Percentiles rank a stretch among this genome's conserved stretches.
These are phyloP conservation scores for Struthio camelus DNA, from an alignment of 2,113 vertebrate genomes.

Conservation along the genomic window DNA sequence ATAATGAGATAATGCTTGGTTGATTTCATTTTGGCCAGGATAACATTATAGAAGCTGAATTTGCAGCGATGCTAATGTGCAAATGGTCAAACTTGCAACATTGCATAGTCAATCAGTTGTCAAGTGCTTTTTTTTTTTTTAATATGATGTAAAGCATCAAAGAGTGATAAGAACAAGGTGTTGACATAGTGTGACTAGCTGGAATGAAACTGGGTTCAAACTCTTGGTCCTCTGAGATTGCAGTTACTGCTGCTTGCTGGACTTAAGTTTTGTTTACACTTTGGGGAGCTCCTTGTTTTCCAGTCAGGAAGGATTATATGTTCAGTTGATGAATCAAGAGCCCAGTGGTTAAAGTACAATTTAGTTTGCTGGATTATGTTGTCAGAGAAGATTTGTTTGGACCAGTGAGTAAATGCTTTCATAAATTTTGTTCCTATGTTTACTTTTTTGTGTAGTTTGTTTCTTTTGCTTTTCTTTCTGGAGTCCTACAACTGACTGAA, in stretches of 20 bases:
- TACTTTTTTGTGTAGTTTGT: background rate
- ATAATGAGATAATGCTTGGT: accelerated
- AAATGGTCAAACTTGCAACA: background rate
- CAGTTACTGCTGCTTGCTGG: background rate
- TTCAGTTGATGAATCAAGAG: slow-evolving; percentile 4
- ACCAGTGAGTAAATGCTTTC: background rate
- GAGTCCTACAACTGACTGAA: background rate
- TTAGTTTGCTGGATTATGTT: slow-evolving; percentile 24
- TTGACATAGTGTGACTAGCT: background rate
- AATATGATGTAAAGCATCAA: background rate
- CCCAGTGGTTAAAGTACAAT: background rate
- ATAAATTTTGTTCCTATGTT: background rate
- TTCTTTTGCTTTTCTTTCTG: no score
- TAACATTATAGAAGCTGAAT: background rate
- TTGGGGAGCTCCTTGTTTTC: background rate
- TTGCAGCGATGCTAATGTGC: background rate
- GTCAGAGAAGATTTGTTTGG: slow-evolving; percentile 16
- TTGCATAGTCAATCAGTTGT: background rate
- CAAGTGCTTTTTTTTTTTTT: background rate
- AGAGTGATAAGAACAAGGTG: background rate
- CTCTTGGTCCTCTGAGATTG: background rate
- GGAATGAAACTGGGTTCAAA: background rate
- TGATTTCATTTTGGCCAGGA: background rate
- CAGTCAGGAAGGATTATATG: background rate
- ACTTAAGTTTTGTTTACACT: slow-evolving; percentile 34